A percentile compares a stretch with the other conserved stretches of the same genome.
Evolutionary conservation across 2,113 vertebrate genomes (phyloP).

Genomic region (Grantiella picta): DNA sequence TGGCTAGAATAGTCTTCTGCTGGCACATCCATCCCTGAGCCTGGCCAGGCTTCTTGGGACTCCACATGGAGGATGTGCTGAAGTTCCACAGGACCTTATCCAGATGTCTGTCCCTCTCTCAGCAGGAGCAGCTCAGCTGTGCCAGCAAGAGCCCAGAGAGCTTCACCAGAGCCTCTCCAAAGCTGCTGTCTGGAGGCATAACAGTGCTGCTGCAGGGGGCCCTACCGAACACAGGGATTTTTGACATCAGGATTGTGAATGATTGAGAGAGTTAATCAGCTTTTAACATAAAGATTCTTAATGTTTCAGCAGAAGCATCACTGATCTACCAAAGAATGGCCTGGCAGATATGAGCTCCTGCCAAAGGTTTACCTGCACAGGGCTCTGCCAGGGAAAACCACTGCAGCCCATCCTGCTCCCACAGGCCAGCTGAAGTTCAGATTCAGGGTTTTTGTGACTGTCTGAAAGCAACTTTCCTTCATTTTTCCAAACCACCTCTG

Average conservation of each 20-base stretch:
- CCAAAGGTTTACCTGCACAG: not conserved
- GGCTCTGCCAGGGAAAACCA: not conserved
- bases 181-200: not conserved
- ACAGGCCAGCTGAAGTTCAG: not conserved
- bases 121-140: not conserved
- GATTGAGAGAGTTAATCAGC: not conserved
- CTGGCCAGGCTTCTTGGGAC: not conserved
- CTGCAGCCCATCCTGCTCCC: not conserved
- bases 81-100: not conserved
- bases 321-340: not conserved
- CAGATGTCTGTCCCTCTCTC: not conserved
- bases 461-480: not conserved
- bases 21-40: not conserved
- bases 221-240: accelerated
- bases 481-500: not conserved
- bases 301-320: not conserved
- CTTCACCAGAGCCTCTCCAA: not conserved
- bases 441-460: not conserved
- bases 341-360: not conserved
- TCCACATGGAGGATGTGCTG: not conserved
- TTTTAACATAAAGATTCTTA: not conserved
- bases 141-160: not conserved
- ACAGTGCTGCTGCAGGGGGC: not conserved
- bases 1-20: not conserved
- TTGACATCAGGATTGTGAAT: not conserved